Percentiles rank a stretch among this genome's conserved stretches.
Conservation (phyloP, 2,113 vertebrate genomes). For the Lipophrys pholis region DNA sequence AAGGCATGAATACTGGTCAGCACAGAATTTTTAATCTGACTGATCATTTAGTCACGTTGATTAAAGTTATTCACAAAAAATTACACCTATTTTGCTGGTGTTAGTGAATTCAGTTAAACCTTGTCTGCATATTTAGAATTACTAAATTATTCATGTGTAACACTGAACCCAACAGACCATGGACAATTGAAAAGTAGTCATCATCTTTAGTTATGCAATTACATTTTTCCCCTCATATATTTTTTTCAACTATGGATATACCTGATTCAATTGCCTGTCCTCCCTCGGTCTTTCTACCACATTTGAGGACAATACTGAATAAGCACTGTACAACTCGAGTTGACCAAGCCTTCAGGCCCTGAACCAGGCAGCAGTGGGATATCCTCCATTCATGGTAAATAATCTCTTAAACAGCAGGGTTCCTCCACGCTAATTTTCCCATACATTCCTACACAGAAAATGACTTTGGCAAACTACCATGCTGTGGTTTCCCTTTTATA, state of each 20-base stretch:
- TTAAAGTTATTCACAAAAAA: background rate
- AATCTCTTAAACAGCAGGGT: constrained; percentile 27
- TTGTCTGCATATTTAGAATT: background rate
- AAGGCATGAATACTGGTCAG: background rate
- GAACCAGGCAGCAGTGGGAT: constrained; percentile 38
- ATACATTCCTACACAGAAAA: constrained; percentile 50
- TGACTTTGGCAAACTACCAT: constrained; percentile 44
- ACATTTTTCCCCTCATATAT: background rate
- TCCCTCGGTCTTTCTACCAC: background rate
- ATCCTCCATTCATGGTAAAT: constrained; percentile 20
- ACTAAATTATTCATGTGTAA: background rate
- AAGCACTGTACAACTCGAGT: constrained; percentile 10
- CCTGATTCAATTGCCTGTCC: background rate
- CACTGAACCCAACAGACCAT: background rate
- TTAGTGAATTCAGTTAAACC: background rate
- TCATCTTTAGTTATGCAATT: background rate
- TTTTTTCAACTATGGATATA: background rate
- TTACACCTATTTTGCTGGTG: background rate
- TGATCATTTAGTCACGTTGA: background rate
- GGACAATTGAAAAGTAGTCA: background rate
- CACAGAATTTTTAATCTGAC: background rate
- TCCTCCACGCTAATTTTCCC: constrained; percentile 34
- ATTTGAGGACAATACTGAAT: background rate
- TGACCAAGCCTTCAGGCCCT: constrained; percentile 21
- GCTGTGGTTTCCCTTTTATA: constrained; percentile 58